These are phyloP conservation scores for Bradypodion pumilum DNA, from an alignment of 2,797 vertebrate genomes.

Conservation along the genomic window DNA sequence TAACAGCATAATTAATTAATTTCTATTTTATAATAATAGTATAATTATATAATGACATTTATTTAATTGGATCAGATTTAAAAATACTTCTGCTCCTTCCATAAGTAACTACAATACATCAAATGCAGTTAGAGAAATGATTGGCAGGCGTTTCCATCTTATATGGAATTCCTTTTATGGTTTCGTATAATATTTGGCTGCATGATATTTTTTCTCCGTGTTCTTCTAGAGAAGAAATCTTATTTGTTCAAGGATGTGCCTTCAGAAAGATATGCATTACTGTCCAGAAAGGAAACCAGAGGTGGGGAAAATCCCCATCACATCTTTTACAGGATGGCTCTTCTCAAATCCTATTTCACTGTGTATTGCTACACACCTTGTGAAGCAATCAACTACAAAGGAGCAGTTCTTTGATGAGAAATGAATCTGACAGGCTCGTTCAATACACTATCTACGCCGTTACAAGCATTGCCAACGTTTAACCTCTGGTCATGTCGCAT, in stretches of 20 bases:
- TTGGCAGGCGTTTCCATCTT: constrained; percentile 65
- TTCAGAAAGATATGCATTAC: constrained; percentile 56
- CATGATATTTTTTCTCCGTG: constrained; percentile 69
- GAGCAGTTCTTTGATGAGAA: constrained; percentile 30
- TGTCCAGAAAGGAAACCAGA: constrained; percentile 57
- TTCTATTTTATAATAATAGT: too few species aligned
- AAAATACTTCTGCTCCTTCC: too few species aligned
- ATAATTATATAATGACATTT: too few species aligned
- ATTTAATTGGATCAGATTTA: too few species aligned
- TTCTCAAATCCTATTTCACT: not conserved
- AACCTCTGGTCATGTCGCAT: not conserved
- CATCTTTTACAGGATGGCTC: not conserved
- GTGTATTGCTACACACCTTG: not conserved
- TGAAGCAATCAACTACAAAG: constrained; percentile 12
- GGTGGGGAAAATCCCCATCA: not conserved
- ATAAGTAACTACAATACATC: constrained; percentile 61
- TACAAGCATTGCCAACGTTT: constrained; percentile 16
- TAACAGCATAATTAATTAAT: too few species aligned
- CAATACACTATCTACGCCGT: constrained; percentile 5
- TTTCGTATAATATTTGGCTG: constrained; percentile 40
- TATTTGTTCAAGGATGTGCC: constrained; percentile 69
- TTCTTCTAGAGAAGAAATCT: constrained; percentile 71
- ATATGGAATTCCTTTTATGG: constrained; percentile 42
- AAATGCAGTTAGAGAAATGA: constrained; percentile 66
- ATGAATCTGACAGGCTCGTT: not conserved